phyloP scores from a whole-genome alignment of 1,140 invertebrate genomes.

The Cyclina sinensis region DNA sequence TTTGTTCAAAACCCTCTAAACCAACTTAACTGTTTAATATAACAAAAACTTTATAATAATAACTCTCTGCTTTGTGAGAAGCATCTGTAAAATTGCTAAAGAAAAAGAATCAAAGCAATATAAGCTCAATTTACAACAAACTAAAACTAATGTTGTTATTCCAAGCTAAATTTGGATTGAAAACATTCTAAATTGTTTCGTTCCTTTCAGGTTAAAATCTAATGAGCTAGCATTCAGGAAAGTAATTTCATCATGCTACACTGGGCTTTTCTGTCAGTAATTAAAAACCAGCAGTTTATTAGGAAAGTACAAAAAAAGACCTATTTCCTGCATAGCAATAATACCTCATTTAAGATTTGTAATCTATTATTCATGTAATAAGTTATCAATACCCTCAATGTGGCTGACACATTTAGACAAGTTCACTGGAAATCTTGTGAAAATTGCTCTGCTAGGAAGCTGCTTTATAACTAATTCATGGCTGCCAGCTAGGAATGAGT shows the following conservation, averaged over 20 bases:
- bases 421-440: slow-evolving; percentile 50
- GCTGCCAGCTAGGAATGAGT: slow-evolving; percentile 16
- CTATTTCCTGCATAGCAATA: background rate
- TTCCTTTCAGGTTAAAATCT: background rate
- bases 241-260: background rate
- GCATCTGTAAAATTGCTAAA: too few species aligned
- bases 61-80: too few species aligned
- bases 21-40: too few species aligned
- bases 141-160: too few species aligned
- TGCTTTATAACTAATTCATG: slow-evolving; percentile 54
- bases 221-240: slow-evolving; percentile 19
- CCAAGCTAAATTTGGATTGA: too few species aligned
- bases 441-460: slow-evolving; percentile 40
- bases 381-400: slow-evolving; percentile 42
- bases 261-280: background rate
- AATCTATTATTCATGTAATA: slow-evolving; percentile 53
- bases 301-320: background rate
- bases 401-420: slow-evolving; percentile 43
- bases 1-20: too few species aligned
- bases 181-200: too few species aligned
- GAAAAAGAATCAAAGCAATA: too few species aligned
- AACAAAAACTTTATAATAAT: too few species aligned
- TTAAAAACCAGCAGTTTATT: slow-evolving; percentile 23
- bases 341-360: slow-evolving; percentile 48
- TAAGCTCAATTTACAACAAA: too few species aligned